Evolutionary conservation across 2,888 invertebrate genomes (phyloP), one percentile per base, ranked within the genome.

Genomic region (Patella ulyssiponensis): DNA sequence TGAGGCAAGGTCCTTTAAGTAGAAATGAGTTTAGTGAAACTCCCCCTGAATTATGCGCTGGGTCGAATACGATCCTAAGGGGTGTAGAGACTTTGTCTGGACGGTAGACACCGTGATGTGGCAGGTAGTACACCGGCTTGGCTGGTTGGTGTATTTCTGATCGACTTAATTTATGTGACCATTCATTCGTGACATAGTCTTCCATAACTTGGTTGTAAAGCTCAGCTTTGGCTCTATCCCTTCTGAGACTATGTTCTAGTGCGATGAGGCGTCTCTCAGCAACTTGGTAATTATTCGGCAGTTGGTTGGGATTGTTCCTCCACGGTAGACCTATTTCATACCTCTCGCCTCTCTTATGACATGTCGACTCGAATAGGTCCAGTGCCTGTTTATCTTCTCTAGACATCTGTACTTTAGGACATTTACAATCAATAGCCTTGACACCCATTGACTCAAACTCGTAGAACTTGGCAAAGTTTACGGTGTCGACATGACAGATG

Each of bases 31-130:
- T 78, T 11, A 76, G 70, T 12, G 9, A 27, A 17, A 52, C 33
- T 17, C 74, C 75, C 20, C 64, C 56, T 58, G 17, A 78, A n/a
- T 56, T 23, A 58, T 58, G 58, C 2, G 77, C 77, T 72, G 73
- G 78, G 56, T 75, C 76, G 69, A 78, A 78, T 7, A 78, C 78
- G 17, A 78, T 72, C 71, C 78, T 75, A 4, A 75, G 58, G 5
- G 76, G 78, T 72, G 75, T 75, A 20, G 72, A 72, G 17, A 33
- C 44, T 27, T 76, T 78, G 12, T 75, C 64, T 23, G 64, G 64
- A 15, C 64, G 64, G 14, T 64, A 64, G 12, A 64, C 64, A 23
- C 23, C 64, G 5, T 64, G 20, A 64, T 64, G 64, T 23, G 64
- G 64, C 11, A 64, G 23, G 64, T 64, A 64, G 64, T 64, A 64